A percentile compares a stretch with the other conserved stretches of the same genome.
These are phyloP conservation scores for Oreochromis tanganicae DNA, from an alignment of 2,113 vertebrate genomes.

Conservation along the genomic window DNA sequence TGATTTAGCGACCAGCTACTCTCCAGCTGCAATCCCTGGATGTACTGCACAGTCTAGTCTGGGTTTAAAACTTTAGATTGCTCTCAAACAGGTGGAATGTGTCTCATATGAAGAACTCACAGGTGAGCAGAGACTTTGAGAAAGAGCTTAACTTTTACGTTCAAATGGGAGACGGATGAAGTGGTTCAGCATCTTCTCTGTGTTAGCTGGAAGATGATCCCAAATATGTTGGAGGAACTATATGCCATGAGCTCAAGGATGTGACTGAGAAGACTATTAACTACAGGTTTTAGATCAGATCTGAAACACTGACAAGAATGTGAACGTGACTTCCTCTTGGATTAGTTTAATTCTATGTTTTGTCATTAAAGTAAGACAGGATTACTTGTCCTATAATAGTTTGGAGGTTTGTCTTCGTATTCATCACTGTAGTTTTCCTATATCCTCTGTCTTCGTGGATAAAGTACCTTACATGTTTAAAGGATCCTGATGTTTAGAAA, in stretches of 20 bases:
- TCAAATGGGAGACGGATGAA: not conserved
- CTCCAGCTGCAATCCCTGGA: not conserved
- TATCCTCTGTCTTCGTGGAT: rapidly evolving
- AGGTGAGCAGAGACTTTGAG: not conserved
- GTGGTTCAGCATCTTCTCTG: not conserved
- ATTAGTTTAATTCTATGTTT: not conserved
- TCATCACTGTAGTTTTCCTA: not conserved
- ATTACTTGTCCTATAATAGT: not conserved
- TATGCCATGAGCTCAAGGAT: not conserved
- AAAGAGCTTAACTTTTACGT: not conserved
- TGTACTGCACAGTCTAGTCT: not conserved
- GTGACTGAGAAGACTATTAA: not conserved
- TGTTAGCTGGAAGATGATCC: not conserved
- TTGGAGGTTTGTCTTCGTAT: not conserved
- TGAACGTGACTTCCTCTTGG: not conserved
- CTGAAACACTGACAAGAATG: not conserved
- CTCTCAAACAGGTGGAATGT: not conserved
- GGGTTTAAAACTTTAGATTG: not conserved
- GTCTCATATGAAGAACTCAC: not conserved
- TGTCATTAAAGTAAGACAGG: not conserved
- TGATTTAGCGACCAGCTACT: not conserved
- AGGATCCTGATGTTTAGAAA: not conserved
- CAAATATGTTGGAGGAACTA: not conserved
- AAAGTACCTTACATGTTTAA: not conserved
- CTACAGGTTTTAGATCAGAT: not conserved